Percentiles rank a stretch among this genome's conserved stretches.
Evolutionary conservation across 2,797 vertebrate species (phyloP).

Genomic region (Erethizon dorsatum): DNA sequence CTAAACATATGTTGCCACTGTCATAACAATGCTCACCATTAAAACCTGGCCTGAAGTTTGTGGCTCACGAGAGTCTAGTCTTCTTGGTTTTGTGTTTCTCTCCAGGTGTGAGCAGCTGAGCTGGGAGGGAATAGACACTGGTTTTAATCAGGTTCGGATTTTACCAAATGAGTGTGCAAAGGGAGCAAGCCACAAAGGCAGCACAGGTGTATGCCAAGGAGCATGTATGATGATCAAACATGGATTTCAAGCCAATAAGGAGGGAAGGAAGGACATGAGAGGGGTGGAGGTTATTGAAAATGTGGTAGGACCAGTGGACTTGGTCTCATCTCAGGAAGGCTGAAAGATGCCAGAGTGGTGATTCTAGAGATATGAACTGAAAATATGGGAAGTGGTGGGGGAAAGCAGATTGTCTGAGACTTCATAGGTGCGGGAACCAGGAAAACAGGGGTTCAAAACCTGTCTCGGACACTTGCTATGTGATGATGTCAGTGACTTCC

Average conservation of each 20-base stretch:
- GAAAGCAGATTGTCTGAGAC: background rate
- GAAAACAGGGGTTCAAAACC: background rate
- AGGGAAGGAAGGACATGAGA: too few relatives aligned
- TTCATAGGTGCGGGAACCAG: background rate
- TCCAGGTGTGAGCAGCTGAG: background rate
- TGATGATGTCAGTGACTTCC: background rate
- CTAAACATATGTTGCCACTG: background rate
- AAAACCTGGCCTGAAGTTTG: background rate
- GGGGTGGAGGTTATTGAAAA: background rate
- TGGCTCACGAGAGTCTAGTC: background rate
- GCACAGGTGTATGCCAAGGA: background rate
- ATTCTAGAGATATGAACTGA: background rate
- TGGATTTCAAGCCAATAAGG: background rate
- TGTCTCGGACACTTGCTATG: background rate
- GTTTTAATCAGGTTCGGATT: background rate
- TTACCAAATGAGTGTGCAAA: background rate
- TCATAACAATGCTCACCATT: background rate
- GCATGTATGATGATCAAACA: background rate
- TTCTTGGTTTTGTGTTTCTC: background rate
- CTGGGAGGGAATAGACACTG: background rate
- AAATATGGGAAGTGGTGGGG: background rate
- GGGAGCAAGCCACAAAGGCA: background rate
- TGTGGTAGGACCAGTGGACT: background rate
- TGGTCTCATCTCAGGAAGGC: background rate
- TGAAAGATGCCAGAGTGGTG: too few relatives aligned